These are phyloP conservation scores for Blastomussa wellsi DNA, from an alignment of 92 coral and sea anemone species.

Conservation along the genomic window DNA sequence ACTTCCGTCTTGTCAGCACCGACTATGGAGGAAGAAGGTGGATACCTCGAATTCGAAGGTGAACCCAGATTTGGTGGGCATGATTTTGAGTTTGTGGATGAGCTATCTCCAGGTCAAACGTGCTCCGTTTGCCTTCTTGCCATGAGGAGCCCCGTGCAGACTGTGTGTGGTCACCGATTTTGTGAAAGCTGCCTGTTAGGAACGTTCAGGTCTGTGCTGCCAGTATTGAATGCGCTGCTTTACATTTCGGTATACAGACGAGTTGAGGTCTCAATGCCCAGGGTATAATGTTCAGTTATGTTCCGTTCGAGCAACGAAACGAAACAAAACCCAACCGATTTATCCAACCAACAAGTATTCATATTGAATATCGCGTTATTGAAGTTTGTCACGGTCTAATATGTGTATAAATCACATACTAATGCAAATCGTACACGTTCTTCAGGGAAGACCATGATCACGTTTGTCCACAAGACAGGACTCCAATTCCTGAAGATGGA, in stretches of 20 bases:
- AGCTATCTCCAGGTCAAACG: conserved; percentile 47
- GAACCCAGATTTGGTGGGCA: conserved; percentile 38
- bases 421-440: background rate
- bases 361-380: background rate
- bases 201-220: conserved; percentile 48
- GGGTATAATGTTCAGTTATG: no score
- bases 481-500: conserved; percentile 17
- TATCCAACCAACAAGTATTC: background rate
- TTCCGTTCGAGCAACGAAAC: background rate
- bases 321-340: no score
- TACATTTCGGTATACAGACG: background rate
- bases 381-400: background rate
- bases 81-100: conserved; percentile 43
- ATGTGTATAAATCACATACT: background rate
- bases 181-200: conserved; percentile 56
- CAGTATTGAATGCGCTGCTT: background rate
- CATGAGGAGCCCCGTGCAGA: conserved; percentile 67
- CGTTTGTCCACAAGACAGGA: conserved; percentile 32
- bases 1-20: background rate
- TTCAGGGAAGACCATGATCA: conserved; percentile 4
- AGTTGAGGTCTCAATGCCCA: background rate
- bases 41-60: background rate
- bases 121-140: conserved; percentile 60
- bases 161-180: conserved; percentile 77
- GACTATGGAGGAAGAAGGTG: background rate